Evolutionary conservation across 1,140 invertebrate species (phyloP).

Genomic region (Oncopeltus fasciatus): DNA sequence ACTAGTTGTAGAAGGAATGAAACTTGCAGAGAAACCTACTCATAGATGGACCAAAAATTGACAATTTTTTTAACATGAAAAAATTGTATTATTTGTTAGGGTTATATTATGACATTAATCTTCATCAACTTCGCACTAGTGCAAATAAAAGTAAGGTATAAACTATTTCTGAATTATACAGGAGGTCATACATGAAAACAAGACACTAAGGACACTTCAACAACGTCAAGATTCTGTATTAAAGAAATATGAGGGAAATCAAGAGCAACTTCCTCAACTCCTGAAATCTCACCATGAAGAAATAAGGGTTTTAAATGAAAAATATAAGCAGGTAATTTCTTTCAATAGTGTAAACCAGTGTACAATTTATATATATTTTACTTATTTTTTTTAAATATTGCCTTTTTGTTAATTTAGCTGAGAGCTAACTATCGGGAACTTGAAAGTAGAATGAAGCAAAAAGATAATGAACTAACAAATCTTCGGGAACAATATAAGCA

Average conservation of each 20-base stretch:
- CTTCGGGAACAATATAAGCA: conserved; percentile 46
- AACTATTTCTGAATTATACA: no score
- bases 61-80: no score
- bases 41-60: no score
- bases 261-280: conserved; percentile 24
- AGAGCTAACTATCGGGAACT: conserved; percentile 17
- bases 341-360: no score
- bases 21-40: no score
- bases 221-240: conserved; percentile 60
- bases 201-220: conserved; percentile 51
- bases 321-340: conserved; percentile 36
- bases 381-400: no score
- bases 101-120: no score
- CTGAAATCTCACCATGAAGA: conserved; percentile 56
- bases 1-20: no score
- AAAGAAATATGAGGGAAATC: conserved; percentile 33
- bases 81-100: no score
- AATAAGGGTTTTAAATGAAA: conserved; percentile 50
- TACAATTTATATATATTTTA: no score
- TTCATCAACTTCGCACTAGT: no score
- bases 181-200: conserved; percentile 60
- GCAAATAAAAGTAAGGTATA: no score
- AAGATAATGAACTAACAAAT: conserved; percentile 28
- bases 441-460: conserved; percentile 18
- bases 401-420: conserved; percentile 15